Conservation (phyloP, 1,140 invertebrate genomes). For the Copidosoma floridanum region DNA sequence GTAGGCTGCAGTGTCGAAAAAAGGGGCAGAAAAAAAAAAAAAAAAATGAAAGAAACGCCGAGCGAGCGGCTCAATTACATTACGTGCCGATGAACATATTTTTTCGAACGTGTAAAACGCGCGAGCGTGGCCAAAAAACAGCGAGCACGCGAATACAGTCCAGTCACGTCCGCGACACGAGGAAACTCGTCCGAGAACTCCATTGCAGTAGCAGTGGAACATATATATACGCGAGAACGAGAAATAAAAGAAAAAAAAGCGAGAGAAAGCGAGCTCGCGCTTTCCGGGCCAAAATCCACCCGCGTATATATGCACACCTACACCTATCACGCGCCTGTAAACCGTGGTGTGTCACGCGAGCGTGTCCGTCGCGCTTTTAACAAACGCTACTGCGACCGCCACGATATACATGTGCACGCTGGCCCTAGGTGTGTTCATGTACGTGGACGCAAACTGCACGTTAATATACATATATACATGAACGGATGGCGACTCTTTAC, state of each 20-base stretch:
- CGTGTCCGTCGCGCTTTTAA: conserved; percentile 19
- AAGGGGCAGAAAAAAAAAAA: not conserved
- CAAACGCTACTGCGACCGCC: conserved; percentile 1
- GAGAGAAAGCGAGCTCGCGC: too few species aligned
- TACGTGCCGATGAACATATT: conserved; percentile 49
- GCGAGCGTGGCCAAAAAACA: conserved; percentile 38
- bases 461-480: too few species aligned
- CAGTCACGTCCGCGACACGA: not conserved
- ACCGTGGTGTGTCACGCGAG: conserved; percentile 24
- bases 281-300: conserved; percentile 11
- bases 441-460: too few species aligned
- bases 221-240: not conserved
- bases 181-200: not conserved
- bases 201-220: not conserved
- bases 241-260: too few species aligned
- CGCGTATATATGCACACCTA: not conserved
- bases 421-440: conserved; percentile 36
- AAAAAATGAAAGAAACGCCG: conserved; percentile 6
- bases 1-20: not conserved
- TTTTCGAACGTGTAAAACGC: conserved; percentile 51
- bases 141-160: too few species aligned
- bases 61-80: conserved; percentile 37
- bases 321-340: too few species aligned
- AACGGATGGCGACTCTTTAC: conserved; percentile 50
- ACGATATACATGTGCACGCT: not conserved